A percentile compares a stretch with the other conserved stretches of the same genome.
Evolutionary conservation across 2,113 vertebrate genomes (phyloP).

Genomic region (Zapornia atra): DNA sequence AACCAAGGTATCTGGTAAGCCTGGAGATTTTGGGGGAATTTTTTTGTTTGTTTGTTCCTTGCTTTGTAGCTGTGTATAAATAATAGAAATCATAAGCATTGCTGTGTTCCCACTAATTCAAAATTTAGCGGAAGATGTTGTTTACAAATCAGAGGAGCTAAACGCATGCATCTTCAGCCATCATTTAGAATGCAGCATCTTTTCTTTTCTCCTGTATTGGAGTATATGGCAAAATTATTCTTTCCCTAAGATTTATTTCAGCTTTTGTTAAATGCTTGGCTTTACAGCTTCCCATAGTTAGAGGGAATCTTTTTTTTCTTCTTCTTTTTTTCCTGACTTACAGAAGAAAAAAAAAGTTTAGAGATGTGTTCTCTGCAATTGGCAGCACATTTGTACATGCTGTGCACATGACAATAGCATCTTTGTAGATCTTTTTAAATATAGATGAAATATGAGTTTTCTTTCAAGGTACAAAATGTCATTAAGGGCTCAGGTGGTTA

Average conservation of each 20-base stretch:
- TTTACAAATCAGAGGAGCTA: constrained; percentile 35
- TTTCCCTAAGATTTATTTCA: constrained; percentile 39
- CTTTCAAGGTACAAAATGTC: constrained; percentile 79
- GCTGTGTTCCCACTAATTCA: constrained; percentile 26
- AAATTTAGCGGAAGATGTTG: not conserved
- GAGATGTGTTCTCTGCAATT: not conserved
- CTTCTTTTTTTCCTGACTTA: not conserved
- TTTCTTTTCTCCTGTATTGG: not conserved
- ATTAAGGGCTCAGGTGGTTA: constrained; percentile 94
- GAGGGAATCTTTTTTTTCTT: not conserved
- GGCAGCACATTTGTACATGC: constrained; percentile 48
- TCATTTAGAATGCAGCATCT: not conserved
- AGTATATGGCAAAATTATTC: constrained; percentile 29
- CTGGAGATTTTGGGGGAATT: not conserved
- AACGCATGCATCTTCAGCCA: not conserved
- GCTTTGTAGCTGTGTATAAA: not conserved
- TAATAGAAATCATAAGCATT: constrained; percentile 14
- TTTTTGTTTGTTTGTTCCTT: not conserved
- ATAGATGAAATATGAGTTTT: constrained; percentile 76
- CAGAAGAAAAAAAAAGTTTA: constrained; percentile 48
- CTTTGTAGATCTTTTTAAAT: constrained; percentile 69
- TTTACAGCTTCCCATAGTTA: constrained; percentile 2
- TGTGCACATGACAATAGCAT: constrained; percentile 49
- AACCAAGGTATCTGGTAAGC: not conserved
- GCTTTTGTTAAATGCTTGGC: constrained; percentile 40